Percentiles rank a stretch among this genome's conserved stretches.
These are phyloP conservation scores for Neoseiulus cucumeris DNA, from an alignment of 1,140 invertebrate species.

Conservation along the genomic window DNA sequence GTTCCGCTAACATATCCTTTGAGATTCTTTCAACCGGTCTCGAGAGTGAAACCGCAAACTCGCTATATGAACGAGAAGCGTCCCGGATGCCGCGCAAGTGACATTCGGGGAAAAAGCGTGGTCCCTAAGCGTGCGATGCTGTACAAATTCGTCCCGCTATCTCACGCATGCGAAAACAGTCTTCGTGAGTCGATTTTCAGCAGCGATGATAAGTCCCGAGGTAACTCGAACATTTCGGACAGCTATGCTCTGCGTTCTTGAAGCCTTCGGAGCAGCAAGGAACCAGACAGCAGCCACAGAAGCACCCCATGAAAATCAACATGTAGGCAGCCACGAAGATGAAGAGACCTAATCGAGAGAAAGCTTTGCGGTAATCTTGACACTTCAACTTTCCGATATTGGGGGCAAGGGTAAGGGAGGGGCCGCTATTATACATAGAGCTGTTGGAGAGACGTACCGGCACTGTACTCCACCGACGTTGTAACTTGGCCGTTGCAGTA, in stretches of 20 bases:
- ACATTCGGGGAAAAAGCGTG: no score
- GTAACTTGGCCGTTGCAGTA: neutral
- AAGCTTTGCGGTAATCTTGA: neutral
- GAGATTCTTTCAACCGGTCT: no score
- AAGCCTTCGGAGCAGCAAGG: conserved; percentile 70
- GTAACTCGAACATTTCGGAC: conserved; percentile 58
- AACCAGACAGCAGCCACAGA: conserved; percentile 53
- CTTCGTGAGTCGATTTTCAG: no score
- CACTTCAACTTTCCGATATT: neutral
- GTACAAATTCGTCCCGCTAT: no score
- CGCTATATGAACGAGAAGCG: no score
- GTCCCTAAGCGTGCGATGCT: no score
- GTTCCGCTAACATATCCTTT: no score
- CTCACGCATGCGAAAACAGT: no score
- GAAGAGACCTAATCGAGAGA: neutral
- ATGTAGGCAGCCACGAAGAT: neutral
- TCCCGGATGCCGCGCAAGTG: no score
- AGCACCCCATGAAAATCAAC: neutral
- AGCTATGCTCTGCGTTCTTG: conserved; percentile 63
- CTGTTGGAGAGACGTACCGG: neutral
- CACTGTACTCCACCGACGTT: neutral
- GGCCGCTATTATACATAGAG: neutral
- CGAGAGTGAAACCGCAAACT: no score
- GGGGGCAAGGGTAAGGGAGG: neutral
- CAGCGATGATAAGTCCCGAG: conserved; percentile 46